Evolutionary conservation across 1,140 invertebrate genomes (phyloP).

Genomic region (Lordiphosa stackelbergi): DNA sequence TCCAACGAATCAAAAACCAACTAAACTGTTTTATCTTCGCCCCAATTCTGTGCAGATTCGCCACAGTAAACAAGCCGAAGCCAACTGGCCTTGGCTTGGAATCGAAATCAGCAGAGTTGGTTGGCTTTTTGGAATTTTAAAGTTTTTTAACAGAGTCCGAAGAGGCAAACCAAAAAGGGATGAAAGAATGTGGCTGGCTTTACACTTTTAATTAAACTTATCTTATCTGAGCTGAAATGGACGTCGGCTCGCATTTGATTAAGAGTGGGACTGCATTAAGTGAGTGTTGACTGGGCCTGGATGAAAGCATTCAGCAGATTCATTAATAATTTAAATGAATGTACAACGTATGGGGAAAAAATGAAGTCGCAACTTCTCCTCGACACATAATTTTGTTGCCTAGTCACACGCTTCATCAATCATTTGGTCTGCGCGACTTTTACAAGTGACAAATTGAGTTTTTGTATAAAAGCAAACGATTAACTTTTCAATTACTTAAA

Average conservation of each 20-base stretch:
- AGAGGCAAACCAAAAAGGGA: slow-evolving; percentile 5
- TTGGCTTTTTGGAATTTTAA: slow-evolving; percentile 43
- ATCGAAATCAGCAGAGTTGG: slow-evolving; percentile 68
- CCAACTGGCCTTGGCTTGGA: slow-evolving; percentile 1
- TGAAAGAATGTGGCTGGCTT: slow-evolving; percentile 23
- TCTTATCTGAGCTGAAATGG: slow-evolving; percentile 46
- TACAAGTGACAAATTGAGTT: slow-evolving; percentile 58
- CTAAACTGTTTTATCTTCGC: not conserved
- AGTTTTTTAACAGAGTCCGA: slow-evolving; percentile 30
- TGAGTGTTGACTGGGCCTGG: too few relatives aligned
- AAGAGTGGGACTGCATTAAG: too few relatives aligned
- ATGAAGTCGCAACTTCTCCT: slow-evolving; percentile 63
- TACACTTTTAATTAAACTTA: slow-evolving; percentile 69
- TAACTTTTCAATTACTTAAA: slow-evolving; percentile 62
- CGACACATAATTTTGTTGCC: too few relatives aligned
- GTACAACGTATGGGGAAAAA: slow-evolving; percentile 12
- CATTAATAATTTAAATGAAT: slow-evolving; percentile 60
- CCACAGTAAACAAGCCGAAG: slow-evolving; percentile 42
- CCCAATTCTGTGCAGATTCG: slow-evolving; percentile 15
- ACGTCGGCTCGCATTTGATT: slow-evolving; percentile 2
- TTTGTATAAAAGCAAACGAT: slow-evolving; percentile 19
- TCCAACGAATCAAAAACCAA: too few relatives aligned
- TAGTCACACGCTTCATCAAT: slow-evolving; percentile 62
- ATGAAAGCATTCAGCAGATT: slow-evolving; percentile 36
- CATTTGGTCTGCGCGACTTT: slow-evolving; percentile 11